Percentiles rank a stretch among this genome's conserved stretches.
These are phyloP conservation scores for Eristalinus sepulchralis DNA, from an alignment of 2,888 invertebrate species.

Conservation along the genomic window DNA sequence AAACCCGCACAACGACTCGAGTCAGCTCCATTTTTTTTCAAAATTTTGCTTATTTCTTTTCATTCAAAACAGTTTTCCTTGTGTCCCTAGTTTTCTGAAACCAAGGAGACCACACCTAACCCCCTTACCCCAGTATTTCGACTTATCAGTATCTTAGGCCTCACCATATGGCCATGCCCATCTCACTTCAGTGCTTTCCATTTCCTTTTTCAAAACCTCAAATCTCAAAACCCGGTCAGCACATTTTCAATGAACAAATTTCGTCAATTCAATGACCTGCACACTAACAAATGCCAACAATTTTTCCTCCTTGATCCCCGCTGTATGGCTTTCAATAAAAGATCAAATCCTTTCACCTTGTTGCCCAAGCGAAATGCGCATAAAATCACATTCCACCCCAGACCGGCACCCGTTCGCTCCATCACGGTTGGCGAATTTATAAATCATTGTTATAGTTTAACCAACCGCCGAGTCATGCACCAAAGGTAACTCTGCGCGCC, in stretches of 20 bases:
- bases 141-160: background rate
- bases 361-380: constrained; percentile 60
- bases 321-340: constrained; percentile 60
- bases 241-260: constrained; percentile 34
- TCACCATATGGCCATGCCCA: background rate
- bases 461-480: constrained; percentile 65
- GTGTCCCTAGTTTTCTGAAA: background rate
- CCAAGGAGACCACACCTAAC: too few relatives aligned
- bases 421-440: constrained; percentile 40
- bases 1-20: too few relatives aligned
- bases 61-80: background rate
- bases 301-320: constrained; percentile 64
- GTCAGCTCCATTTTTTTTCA: background rate
- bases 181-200: background rate
- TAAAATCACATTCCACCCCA: constrained; percentile 55
- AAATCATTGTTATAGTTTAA: constrained; percentile 70
- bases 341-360: constrained; percentile 70
- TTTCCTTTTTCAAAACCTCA: background rate
- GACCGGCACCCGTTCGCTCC: background rate
- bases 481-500: constrained; percentile 57
- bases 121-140: too few relatives aligned
- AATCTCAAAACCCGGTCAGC: background rate
- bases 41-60: too few relatives aligned
- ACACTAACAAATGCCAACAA: constrained; percentile 67
- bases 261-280: constrained; percentile 59